Base-by-base conservation (phyloP, 2,888 invertebrate species). In the Vesta saturnalis region DNA sequence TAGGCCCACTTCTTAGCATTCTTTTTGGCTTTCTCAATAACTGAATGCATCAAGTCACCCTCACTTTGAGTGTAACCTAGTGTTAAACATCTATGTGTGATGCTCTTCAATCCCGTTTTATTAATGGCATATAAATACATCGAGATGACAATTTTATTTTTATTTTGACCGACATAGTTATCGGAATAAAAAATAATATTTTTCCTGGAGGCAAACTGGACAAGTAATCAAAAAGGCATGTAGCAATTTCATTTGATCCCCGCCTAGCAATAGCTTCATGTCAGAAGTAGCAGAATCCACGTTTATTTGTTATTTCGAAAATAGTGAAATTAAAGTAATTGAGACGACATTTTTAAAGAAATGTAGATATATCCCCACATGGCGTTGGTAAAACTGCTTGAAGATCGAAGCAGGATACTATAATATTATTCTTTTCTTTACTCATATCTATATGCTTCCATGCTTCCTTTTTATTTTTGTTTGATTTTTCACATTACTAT, bases 1-100 rank as follows among this genome's bases (percentile, higher is more conserved):
- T 52, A 22, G 61, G 54, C 18, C 54, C 60, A 60, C 60, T 60
- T 60, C 46, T 21, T 12, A 60, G 22, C 14, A 19, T 67, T 64
- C 46, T 57, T 47, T 10, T 6, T 30, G 4, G 4, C n/a, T 14
- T 43, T 43, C 19, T 43, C 43, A n/a, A 43, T 43, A 12, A 43
- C 43, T 2, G 49, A 49, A 49, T 49, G 16, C 16, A 49, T 49
- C 4, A 8, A 16, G 16, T 49, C 49, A 4, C 49, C 49, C 10
- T 49, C 16, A 16, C 16, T 49, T 49, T 49, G 49, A 5, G 43
- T 10, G 10, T 49, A 16, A 15, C 49, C 49, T 16, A 18, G 8
- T 14, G 18, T 18, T 16, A 49, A 49, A 49, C 14, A 16, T 49
- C 16, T 49, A 49, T 49, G 49, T 2, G 16, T 16, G 4, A 49